Evolutionary conservation across 2,888 invertebrate genomes (phyloP).

Genomic region (Nowickia ferox): DNA sequence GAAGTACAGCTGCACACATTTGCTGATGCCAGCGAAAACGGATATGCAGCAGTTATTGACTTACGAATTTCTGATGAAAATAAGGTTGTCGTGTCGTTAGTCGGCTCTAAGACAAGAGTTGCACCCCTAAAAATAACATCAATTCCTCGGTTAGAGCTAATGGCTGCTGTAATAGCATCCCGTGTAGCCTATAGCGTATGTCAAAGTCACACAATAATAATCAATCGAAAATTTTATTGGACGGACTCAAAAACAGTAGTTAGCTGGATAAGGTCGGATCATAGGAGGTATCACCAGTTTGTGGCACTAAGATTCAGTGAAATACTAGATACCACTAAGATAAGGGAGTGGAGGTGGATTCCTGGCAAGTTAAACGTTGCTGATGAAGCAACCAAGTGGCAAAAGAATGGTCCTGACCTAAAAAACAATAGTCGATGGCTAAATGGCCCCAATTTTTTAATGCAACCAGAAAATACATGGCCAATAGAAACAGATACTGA

Average conservation of each 20-base stretch:
- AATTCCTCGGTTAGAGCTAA: constrained; percentile 55
- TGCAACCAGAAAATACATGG: background rate
- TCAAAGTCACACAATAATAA: background rate
- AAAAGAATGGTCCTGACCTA: background rate
- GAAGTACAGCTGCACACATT: background rate
- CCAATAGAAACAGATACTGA: background rate
- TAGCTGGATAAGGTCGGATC: background rate
- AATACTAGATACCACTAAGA: background rate
- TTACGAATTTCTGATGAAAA: background rate
- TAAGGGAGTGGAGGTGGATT: too few relatives aligned
- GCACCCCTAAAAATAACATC: constrained; percentile 66
- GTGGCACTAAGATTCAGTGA: background rate
- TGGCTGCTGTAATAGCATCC: constrained; percentile 58
- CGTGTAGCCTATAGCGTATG: constrained; percentile 50
- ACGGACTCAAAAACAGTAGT: background rate
- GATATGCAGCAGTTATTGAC: constrained; percentile 15
- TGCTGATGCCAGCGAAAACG: constrained; percentile 29
- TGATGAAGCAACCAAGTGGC: constrained; percentile 21
- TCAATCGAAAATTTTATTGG: constrained; percentile 17
- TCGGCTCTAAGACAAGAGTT: constrained; percentile 47
- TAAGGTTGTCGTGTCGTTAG: background rate
- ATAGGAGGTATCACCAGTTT: background rate
- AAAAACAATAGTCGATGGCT: constrained; percentile 17
- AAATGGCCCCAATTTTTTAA: constrained; percentile 15
- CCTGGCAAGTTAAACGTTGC: too few relatives aligned